Conservation (phyloP, 2,888 invertebrate genomes). For the Pristionchus japonicus region DNA sequence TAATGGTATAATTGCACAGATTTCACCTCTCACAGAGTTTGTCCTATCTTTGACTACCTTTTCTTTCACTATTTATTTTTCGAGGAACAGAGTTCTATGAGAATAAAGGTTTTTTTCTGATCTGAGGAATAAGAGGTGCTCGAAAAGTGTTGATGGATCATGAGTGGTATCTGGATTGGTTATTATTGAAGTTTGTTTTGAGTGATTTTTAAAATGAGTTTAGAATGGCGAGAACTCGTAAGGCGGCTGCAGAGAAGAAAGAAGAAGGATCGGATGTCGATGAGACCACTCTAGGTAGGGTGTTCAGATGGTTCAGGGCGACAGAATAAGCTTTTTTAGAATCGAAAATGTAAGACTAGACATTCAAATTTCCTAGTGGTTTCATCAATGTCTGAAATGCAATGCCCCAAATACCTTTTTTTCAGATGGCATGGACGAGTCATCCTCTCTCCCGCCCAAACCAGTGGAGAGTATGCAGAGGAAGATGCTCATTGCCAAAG, state of each 20-base stretch:
- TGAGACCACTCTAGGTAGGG: background rate
- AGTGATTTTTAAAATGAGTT: background rate
- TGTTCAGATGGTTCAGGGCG: too few species aligned
- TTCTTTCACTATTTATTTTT: constrained; percentile 26
- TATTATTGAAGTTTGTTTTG: background rate
- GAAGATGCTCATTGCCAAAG: constrained; percentile 53
- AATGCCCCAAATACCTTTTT: background rate
- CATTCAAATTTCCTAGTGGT: background rate
- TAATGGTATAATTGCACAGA: background rate
- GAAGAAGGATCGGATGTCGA: background rate
- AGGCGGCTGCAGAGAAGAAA: constrained; percentile 25
- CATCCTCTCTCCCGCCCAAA: constrained; percentile 48
- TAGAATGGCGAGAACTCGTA: constrained; percentile 34
- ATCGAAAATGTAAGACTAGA: too few species aligned
- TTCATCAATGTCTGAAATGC: background rate
- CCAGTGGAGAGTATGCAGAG: constrained; percentile 48
- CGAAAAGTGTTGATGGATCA: constrained; percentile 1
- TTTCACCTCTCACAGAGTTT: background rate
- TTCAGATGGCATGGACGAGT: constrained; percentile 3
- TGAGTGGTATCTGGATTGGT: constrained; percentile 10
- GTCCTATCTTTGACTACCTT: background rate
- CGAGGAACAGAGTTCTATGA: background rate
- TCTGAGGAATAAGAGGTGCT: background rate
- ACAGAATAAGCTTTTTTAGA: too few species aligned
- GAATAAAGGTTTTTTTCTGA: constrained; percentile 10